Evolutionary conservation across 2,888 invertebrate species (phyloP).

Genomic region (Melanotus villosus): DNA sequence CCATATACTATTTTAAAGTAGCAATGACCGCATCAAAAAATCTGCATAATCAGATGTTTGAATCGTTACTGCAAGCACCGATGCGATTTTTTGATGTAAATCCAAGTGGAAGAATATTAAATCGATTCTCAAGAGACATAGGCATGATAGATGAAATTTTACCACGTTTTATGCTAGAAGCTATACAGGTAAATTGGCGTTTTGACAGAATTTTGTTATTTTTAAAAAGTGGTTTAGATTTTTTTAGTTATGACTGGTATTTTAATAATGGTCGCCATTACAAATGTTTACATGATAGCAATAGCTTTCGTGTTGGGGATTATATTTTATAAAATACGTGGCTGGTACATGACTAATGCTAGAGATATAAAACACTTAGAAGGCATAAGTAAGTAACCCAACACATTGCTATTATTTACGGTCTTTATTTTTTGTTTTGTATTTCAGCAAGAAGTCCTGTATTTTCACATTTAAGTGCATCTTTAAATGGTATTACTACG

Average conservation of each 20-base stretch:
- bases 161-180: constrained; percentile 71
- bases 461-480: constrained; percentile 88
- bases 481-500: constrained; percentile 86
- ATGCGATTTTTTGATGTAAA: constrained; percentile 91
- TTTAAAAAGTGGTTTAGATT: constrained; percentile 65
- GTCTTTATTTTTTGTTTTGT: too few species aligned
- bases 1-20: constrained; percentile 74
- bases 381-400: constrained; percentile 69
- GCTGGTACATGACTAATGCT: constrained; percentile 78
- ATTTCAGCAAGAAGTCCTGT: constrained; percentile 84
- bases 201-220: not conserved
- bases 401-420: too few species aligned
- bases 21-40: constrained; percentile 83
- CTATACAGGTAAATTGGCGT: constrained; percentile 66
- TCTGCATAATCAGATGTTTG: constrained; percentile 90
- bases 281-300: constrained; percentile 77
- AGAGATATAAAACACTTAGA: constrained; percentile 78
- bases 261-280: constrained; percentile 77
- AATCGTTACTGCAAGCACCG: constrained; percentile 80
- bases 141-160: constrained; percentile 75
- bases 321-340: constrained; percentile 76
- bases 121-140: constrained; percentile 84
- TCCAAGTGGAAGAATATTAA: constrained; percentile 82
- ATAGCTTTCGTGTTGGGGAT: constrained; percentile 74
- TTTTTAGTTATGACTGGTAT: constrained; percentile 79